Conservation (phyloP, 2,888 invertebrate genomes). For the Andrena camellia region DNA sequence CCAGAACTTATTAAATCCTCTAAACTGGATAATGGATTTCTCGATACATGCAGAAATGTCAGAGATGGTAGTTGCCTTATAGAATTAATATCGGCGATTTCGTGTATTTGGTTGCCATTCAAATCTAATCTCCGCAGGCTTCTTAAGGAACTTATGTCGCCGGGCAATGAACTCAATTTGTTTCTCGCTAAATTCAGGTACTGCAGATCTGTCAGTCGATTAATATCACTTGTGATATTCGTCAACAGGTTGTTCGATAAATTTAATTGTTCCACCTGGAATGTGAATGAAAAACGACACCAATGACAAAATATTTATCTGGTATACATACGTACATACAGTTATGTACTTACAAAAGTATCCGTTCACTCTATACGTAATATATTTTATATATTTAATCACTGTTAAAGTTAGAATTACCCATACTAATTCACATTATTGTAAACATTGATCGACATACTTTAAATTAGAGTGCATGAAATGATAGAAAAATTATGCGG, state of each 20-base stretch:
- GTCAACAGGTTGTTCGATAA: conserved; percentile 88
- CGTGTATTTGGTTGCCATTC: conserved; percentile 88
- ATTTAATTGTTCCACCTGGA: conserved; percentile 88
- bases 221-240: conserved; percentile 85
- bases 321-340: neutral
- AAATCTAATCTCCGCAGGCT: conserved; percentile 88
- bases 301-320: neutral
- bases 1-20: conserved; percentile 87
- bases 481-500: no score
- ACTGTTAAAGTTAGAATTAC: no score
- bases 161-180: conserved; percentile 86
- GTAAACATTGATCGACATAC: no score
- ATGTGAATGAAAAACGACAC: conserved; percentile 1
- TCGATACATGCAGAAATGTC: conserved; percentile 88
- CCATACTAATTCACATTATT: no score
- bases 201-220: conserved; percentile 84
- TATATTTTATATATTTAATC: no score
- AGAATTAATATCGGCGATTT: conserved; percentile 82
- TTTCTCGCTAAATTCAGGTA: conserved; percentile 87
- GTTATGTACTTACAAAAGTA: no score
- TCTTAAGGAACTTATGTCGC: conserved; percentile 86
- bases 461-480: no score
- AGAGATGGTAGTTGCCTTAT: conserved; percentile 84
- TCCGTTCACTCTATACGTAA: no score
- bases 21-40: conserved; percentile 87